These are phyloP conservation scores for Drosophila longiperda DNA, from an alignment of 2,888 invertebrate species.

Conservation along the genomic window DNA sequence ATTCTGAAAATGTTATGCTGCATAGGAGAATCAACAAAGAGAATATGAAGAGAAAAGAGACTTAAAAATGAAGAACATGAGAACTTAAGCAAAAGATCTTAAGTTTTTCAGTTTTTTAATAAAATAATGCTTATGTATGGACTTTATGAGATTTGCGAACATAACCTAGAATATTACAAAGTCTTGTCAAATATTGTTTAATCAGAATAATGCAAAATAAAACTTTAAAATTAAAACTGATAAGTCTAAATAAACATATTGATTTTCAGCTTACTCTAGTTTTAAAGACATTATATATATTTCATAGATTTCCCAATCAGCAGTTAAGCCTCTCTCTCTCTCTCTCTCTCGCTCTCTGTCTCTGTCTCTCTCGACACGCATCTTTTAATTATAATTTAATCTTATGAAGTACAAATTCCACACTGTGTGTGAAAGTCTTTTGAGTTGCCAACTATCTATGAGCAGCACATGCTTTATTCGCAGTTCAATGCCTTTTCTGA, in stretches of 20 bases:
- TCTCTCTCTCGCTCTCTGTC: no score
- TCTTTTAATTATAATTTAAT: conserved; percentile 50
- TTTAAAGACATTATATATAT: background rate
- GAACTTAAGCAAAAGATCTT: background rate
- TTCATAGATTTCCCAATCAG: conserved; percentile 1
- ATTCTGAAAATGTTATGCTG: background rate
- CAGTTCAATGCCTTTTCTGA: conserved; percentile 68
- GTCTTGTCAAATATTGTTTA: background rate
- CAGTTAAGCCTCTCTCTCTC: conserved; percentile 1
- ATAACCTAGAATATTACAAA: background rate
- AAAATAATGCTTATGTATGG: background rate
- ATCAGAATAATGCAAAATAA: background rate
- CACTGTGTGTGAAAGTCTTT: background rate
- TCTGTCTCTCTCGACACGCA: conserved; percentile 1
- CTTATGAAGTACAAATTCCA: conserved; percentile 70
- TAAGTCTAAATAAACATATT: background rate
- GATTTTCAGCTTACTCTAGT: background rate
- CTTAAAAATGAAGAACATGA: background rate
- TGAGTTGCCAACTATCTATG: conserved; percentile 40
- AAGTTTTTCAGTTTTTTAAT: no score
- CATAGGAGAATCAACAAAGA: background rate
- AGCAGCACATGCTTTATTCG: conserved; percentile 49
- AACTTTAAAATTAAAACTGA: background rate
- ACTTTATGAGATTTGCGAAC: background rate
- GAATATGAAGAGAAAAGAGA: background rate